Evolutionary conservation across 2,113 vertebrate genomes (phyloP).

Genomic region (Odocoileus hemionus): DNA sequence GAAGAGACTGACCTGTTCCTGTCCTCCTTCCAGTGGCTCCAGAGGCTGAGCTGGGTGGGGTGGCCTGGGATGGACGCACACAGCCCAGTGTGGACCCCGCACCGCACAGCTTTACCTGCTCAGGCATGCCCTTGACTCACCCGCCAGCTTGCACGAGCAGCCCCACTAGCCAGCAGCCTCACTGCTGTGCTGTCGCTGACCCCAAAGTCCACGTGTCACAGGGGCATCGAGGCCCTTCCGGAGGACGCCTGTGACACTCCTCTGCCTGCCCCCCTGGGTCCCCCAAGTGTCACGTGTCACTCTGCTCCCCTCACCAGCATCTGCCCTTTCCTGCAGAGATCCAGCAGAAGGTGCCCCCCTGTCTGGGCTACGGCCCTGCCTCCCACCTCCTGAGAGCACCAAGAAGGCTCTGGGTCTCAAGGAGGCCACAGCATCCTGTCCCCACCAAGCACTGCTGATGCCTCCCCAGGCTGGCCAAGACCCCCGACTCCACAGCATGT

Average conservation of each 20-base stretch:
- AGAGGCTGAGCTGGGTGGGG: background rate
- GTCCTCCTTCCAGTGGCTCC: background rate
- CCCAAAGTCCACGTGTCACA: background rate
- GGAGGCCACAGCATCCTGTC: background rate
- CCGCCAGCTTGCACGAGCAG: background rate
- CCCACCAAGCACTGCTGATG: fast-evolving
- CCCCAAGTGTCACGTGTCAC: background rate
- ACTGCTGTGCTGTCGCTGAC: background rate
- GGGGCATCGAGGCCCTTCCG: background rate
- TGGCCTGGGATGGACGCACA: fast-evolving
- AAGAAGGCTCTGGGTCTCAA: background rate
- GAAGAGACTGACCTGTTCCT: background rate
- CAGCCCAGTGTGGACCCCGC: no score
- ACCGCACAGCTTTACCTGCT: fast-evolving
- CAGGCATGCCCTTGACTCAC: background rate
- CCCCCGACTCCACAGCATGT: background rate
- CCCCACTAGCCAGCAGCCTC: background rate
- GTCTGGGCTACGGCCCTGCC: no score
- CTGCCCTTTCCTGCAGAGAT: background rate
- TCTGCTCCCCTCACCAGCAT: background rate
- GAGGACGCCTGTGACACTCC: background rate
- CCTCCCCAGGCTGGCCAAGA: background rate
- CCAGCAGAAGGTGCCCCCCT: background rate
- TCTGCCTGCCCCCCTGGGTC: background rate
- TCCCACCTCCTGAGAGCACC: background rate